Evolutionary conservation across 2,797 vertebrate genomes (phyloP), one percentile per base, ranked within the genome.

Genomic region (Aldrovandia affinis): DNA sequence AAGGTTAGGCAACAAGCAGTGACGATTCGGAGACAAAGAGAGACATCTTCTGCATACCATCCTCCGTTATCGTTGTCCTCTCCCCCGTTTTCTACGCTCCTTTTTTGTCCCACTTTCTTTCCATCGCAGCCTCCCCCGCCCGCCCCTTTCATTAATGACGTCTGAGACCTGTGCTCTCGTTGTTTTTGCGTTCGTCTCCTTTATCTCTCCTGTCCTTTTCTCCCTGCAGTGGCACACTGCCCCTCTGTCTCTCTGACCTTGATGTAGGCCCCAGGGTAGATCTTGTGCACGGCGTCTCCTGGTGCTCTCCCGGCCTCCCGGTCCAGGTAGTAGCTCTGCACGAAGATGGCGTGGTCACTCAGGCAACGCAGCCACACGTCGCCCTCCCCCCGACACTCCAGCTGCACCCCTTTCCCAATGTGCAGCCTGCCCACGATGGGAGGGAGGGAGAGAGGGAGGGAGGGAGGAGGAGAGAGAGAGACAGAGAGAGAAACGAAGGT

Each of bases 211-310:
- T 36, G 50, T 12, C 1, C 25, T 36, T 25, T 39, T 30, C n/a
- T 30, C 44, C 44, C 77, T 73, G 68, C 15, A 7, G 59, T n/a
- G 1, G 25, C n/a, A 12, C 65, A 0, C 28, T 22, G 36, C 33
- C 12, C 12, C 14, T 7, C 61, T 28, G 5, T 28, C 25, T 81
- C 54, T 88, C 86, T 33, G 4, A 95, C 95, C 95, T 97, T 95
- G 85, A 96, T 94, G 87, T 96, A 95, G 0, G 96, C 96, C 0
- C 95, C 94, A 0, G 95, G 95, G 88, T 96, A 96, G 70, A 96
- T 96, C 87, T 97, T 97, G 91, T 97, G 96, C 80, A 97, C 96
- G 0, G 96, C 96, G 0, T 96, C 96, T 0, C 96, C 96, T 0
- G 96, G 96, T 0, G 96, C 96, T 15, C 96, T 89, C 0, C 96